A percentile compares a stretch with the other conserved stretches of the same genome.
phyloP scores from a whole-genome alignment of 2,113 vertebrate species.

The Sylvietta virens region DNA sequence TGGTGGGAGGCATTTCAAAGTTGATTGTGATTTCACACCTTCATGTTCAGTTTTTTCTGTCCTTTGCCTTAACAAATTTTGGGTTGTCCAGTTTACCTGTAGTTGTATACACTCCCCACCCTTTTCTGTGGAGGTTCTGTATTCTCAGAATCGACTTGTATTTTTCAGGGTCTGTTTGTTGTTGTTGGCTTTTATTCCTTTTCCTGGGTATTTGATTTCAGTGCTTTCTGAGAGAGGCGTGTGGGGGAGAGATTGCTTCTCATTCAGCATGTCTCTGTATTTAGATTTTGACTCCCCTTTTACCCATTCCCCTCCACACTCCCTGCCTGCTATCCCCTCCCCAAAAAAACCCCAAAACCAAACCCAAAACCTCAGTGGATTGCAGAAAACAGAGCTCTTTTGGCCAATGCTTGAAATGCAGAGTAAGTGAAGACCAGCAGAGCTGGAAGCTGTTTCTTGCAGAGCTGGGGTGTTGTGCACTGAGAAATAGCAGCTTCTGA shows the following conservation, averaged over 20 bases:
- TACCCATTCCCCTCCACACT: neutral
- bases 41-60: neutral
- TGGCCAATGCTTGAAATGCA: neutral
- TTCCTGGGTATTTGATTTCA: neutral
- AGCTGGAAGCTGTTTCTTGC: neutral
- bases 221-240: neutral
- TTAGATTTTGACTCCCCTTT: neutral
- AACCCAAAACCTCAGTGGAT: neutral
- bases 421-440: neutral
- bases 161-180: slow-evolving; percentile 25
- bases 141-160: neutral
- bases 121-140: neutral
- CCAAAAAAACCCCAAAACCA: neutral
- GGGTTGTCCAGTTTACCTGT: neutral
- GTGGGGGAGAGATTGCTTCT: neutral
- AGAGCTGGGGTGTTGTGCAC: neutral
- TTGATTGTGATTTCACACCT: neutral
- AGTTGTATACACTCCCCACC: neutral
- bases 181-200: neutral
- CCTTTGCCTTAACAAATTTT: neutral
- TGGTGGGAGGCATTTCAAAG: neutral
- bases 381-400: neutral
- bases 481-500: neutral
- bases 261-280: neutral
- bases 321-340: too few relatives aligned